phyloP scores from a whole-genome alignment of 2,888 invertebrate genomes.

The Parnassius glacialis region DNA sequence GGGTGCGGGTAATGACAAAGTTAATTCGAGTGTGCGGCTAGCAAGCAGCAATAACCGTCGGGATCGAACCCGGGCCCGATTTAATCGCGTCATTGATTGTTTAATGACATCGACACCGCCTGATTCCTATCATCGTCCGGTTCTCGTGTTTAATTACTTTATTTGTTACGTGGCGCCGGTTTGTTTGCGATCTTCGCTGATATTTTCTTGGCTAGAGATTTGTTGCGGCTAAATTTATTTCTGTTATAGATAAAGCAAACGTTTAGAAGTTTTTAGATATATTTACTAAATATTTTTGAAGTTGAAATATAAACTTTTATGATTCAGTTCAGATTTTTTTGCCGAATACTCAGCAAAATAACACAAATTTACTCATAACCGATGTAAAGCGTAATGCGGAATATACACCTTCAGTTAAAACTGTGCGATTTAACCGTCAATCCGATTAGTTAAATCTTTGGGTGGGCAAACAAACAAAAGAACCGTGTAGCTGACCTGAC shows the following conservation, averaged over 20 bases:
- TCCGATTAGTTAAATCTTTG: too few relatives aligned
- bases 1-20: conserved; percentile 37
- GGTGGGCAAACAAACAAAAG: too few relatives aligned
- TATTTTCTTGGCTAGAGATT: conserved; percentile 12
- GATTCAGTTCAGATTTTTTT: too few relatives aligned
- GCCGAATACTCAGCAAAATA: too few relatives aligned
- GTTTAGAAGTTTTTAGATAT: too few relatives aligned
- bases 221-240: background rate
- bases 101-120: conserved; percentile 35
- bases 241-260: background rate
- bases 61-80: conserved; percentile 40
- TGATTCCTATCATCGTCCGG: conserved; percentile 36
- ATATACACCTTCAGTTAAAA: too few relatives aligned
- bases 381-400: too few relatives aligned
- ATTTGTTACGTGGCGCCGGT: conserved; percentile 31
- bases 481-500: too few relatives aligned
- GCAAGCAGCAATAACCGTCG: conserved; percentile 37
- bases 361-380: too few relatives aligned
- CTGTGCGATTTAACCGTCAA: too few relatives aligned
- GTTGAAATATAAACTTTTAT: too few relatives aligned
- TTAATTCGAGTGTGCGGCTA: conserved; percentile 33
- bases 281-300: too few relatives aligned
- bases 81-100: conserved; percentile 50
- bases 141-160: conserved; percentile 39
- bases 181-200: conserved; percentile 11